Conservation (phyloP, 2,113 vertebrate genomes). For the Rhinichthys klamathensis region DNA sequence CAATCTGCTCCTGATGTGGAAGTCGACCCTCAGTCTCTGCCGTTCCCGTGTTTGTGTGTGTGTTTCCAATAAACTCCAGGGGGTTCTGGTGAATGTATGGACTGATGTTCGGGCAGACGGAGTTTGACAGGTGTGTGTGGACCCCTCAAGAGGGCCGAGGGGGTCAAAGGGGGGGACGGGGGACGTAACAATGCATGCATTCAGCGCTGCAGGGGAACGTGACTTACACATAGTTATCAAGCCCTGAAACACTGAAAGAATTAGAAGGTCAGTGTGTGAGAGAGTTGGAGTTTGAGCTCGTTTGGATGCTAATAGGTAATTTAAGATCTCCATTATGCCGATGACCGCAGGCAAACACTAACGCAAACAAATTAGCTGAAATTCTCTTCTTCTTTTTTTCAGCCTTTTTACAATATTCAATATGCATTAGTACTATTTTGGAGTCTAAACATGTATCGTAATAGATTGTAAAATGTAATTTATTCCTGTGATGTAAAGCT, state of each 20-base stretch:
- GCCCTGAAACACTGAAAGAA: background rate
- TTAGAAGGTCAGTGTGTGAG: constrained; percentile 28
- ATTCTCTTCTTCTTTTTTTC: too few relatives aligned
- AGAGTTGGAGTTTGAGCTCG: background rate
- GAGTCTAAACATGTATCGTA: background rate
- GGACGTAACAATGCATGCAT: constrained; percentile 41
- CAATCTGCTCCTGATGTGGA: constrained; percentile 34
- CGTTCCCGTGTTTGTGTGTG: background rate
- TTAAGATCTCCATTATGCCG: constrained; percentile 44
- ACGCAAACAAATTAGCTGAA: background rate
- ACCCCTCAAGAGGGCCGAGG: constrained; percentile 10
- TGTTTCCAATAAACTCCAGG: constrained; percentile 54
- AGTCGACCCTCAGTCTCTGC: background rate
- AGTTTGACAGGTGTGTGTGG: constrained; percentile 54
- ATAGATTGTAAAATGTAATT: background rate
- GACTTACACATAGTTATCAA: constrained; percentile 34
- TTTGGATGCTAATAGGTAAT: constrained; percentile 44
- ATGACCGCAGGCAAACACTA: constrained; percentile 31
- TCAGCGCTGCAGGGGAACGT: constrained; percentile 34
- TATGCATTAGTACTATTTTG: too few relatives aligned
- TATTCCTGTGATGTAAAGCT: background rate
- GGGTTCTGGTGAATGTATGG: constrained; percentile 43
- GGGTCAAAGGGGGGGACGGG: constrained; percentile 39
- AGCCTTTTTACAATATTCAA: background rate
- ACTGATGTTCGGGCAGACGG: constrained; percentile 41